Evolutionary conservation across 2,888 invertebrate species (phyloP).

Genomic region (Hydraecia micacea): DNA sequence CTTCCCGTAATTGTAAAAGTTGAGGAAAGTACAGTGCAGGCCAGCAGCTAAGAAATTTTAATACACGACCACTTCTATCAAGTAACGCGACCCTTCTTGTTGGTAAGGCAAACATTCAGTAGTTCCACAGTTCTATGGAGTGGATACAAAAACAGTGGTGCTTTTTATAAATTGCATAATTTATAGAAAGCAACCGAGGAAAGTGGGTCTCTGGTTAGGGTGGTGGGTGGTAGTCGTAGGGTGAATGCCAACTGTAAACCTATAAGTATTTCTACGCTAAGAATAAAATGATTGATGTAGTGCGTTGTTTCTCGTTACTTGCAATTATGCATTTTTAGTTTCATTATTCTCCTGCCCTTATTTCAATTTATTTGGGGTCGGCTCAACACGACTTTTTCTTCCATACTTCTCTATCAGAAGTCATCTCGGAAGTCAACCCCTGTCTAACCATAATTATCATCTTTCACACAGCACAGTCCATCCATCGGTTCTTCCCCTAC

Average conservation of each 20-base stretch:
- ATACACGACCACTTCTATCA: slow-evolving; percentile 10
- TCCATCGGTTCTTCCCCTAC: background rate
- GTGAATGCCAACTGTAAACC: slow-evolving; percentile 17
- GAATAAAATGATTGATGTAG: slow-evolving; percentile 17
- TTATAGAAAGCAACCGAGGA: slow-evolving; percentile 32
- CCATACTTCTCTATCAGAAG: background rate
- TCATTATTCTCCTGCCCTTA: background rate
- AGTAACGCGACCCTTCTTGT: slow-evolving; percentile 26
- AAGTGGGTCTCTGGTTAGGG: slow-evolving; percentile 31
- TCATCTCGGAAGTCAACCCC: background rate
- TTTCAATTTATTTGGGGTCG: background rate
- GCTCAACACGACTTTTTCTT: background rate
- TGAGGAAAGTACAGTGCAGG: background rate
- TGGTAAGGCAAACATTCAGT: slow-evolving; percentile 21
- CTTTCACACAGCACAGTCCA: background rate
- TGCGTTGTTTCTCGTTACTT: background rate
- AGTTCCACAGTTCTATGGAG: slow-evolving; percentile 17
- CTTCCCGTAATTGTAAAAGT: background rate
- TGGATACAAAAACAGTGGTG: slow-evolving; percentile 36
- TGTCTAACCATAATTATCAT: background rate
- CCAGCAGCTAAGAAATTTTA: background rate
- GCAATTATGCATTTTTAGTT: background rate
- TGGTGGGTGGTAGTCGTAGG: slow-evolving; percentile 28
- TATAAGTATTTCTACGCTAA: slow-evolving; percentile 12
- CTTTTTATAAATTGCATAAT: slow-evolving; percentile 44